phyloP scores from a whole-genome alignment of 2,113 vertebrate species.

The Zeus faber region DNA sequence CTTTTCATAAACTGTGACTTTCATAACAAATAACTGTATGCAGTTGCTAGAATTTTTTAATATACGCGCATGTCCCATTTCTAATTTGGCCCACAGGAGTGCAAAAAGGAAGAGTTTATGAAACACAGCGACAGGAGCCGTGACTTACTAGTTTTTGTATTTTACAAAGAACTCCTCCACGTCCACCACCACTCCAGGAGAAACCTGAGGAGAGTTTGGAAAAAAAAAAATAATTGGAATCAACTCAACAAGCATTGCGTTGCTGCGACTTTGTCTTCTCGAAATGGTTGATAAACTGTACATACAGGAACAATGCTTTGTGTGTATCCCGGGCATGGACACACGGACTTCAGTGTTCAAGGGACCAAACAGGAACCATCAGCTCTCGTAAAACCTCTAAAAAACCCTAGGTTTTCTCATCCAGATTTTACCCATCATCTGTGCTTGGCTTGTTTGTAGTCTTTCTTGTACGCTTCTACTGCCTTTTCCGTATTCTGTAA shows the following conservation, averaged over 20 bases:
- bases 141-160: slow-evolving; percentile 98
- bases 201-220: slow-evolving; percentile 74
- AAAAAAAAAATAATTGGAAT: neutral
- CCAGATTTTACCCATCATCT: no score
- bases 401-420: no score
- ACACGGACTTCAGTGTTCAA: no score
- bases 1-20: slow-evolving; percentile 24
- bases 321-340: no score
- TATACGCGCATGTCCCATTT: neutral
- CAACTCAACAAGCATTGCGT: neutral
- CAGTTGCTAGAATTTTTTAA: neutral
- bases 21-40: slow-evolving; percentile 3
- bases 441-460: no score
- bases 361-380: no score
- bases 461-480: no score
- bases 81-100: neutral
- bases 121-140: neutral
- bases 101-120: neutral
- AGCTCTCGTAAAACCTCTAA: no score
- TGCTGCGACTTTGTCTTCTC: neutral
- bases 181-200: slow-evolving; percentile 87
- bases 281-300: no score
- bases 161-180: slow-evolving; percentile 97
- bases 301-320: no score
- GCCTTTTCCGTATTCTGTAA: no score